Evolutionary conservation across 2,113 vertebrate species (phyloP), one percentile per base, ranked within the genome.

Genomic region (Candoia aspera): DNA sequence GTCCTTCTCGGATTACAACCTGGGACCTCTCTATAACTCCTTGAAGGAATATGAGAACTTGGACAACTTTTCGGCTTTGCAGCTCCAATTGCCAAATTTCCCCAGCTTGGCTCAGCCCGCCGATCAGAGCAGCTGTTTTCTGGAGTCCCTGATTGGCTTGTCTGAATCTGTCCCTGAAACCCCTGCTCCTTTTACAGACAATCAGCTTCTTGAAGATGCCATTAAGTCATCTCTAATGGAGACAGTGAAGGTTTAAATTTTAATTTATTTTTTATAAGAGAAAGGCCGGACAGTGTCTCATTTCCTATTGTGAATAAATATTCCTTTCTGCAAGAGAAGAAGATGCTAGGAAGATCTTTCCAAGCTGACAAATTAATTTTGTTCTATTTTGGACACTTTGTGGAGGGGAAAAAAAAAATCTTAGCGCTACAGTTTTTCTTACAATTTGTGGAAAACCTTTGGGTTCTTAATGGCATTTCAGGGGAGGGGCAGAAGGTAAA

Each of bases 201-300:
- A 98, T 98, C 99, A 98, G 59, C 97, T 99, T 96, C 97, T 99
- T 94, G 99, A 99, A 97, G 99, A 99, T 91, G 97, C 98, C 95
- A 98, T 99, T 96, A 98, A 98, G 42, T 97, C 98, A 1, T 98
- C 99, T 0, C 97, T 99, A 94, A 98, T 98, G 97, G 99, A 99
- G 95, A 98, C 98, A 0, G 98, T 98, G 94, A 98, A 98, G 92
- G 98, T 98, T 95, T 99, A 97, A 98, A 92, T 57, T 8, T 57
- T 55, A 15, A 6, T 79, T 42, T 58, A 33, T 0, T 88, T 24
- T 33, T 1, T 60, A 8, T 49, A 29, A 55, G 24, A 21, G 10
- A 37, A 0, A 73, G 90, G 91, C 17, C 2, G 93, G 86, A 73
- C 49, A n/a, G 2, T 42, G 19, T 37, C 68, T 42, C 2, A 9